Percentiles rank a stretch among this genome's conserved stretches.
phyloP scores from a whole-genome alignment of 2,888 invertebrate genomes.

The Agrypnus murinus region DNA sequence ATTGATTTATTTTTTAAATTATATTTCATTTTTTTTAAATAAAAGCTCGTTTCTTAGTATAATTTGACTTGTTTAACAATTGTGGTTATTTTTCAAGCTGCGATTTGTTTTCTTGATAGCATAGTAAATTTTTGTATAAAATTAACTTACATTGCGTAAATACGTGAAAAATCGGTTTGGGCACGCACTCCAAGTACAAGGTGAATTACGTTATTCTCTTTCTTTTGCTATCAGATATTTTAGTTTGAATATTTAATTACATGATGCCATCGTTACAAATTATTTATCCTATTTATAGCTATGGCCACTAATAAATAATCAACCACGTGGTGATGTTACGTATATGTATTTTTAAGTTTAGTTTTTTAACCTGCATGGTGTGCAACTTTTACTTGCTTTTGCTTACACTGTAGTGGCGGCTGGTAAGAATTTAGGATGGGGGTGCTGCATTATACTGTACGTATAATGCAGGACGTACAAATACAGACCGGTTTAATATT shows the following conservation, averaged over 20 bases:
- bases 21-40: too few species aligned
- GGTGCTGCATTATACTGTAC: too few species aligned
- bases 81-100: not conserved
- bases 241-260: conserved; percentile 2
- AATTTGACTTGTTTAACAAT: too few species aligned
- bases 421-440: too few species aligned
- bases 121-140: not conserved
- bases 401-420: too few species aligned
- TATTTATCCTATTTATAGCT: not conserved
- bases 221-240: conserved; percentile 1
- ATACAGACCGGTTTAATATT: too few species aligned
- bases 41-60: too few species aligned
- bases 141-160: conserved; percentile 1
- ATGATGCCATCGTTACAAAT: not conserved
- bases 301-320: not conserved
- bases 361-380: not conserved
- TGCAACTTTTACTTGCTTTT: too few species aligned
- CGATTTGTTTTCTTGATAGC: not conserved
- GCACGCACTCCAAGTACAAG: conserved; percentile 3
- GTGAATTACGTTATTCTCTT: not conserved
- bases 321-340: not conserved
- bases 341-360: not conserved
- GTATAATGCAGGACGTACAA: too few species aligned
- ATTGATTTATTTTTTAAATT: not conserved
- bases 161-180: conserved; percentile 1